Percentiles rank a stretch among this genome's conserved stretches.
These are phyloP conservation scores for Phylloscopus whistleri DNA, from an alignment of 2,113 vertebrate species.

Conservation along the genomic window DNA sequence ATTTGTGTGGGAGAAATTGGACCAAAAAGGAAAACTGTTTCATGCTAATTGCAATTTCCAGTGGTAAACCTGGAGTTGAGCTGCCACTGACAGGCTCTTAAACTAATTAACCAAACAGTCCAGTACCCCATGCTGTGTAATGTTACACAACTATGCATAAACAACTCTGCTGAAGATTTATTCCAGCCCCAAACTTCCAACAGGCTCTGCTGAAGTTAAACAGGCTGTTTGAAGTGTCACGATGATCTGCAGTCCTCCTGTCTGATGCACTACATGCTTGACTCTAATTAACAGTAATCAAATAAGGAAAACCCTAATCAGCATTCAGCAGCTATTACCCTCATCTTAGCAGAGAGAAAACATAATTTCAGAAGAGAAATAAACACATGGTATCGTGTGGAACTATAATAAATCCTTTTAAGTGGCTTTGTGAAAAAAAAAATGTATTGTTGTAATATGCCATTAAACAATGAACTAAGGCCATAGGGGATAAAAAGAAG, in stretches of 20 bases:
- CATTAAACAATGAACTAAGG: neutral
- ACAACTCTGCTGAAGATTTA: slow-evolving; percentile 45
- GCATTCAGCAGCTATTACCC: slow-evolving; percentile 47
- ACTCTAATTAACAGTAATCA: slow-evolving; percentile 70
- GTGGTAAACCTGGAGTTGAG: slow-evolving; percentile 11
- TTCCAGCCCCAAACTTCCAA: slow-evolving; percentile 13
- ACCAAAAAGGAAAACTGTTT: slow-evolving; percentile 11
- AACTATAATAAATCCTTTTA: slow-evolving; percentile 18
- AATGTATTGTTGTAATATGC: neutral
- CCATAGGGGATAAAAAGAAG: neutral
- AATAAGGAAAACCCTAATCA: slow-evolving; percentile 59
- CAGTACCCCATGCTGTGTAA: slow-evolving; percentile 44
- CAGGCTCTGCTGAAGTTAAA: slow-evolving; percentile 39
- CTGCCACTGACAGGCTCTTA: slow-evolving; percentile 27
- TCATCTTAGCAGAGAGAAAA: slow-evolving; percentile 29
- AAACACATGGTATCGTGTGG: neutral
- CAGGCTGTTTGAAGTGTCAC: slow-evolving; percentile 57
- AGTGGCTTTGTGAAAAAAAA: neutral
- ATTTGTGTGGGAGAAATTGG: slow-evolving; percentile 31
- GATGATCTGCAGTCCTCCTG: slow-evolving; percentile 24
- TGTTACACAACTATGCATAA: slow-evolving; percentile 54
- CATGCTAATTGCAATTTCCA: slow-evolving; percentile 41
- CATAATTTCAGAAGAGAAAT: slow-evolving; percentile 35
- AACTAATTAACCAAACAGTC: slow-evolving; percentile 62
- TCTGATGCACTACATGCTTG: slow-evolving; percentile 42